Percentiles rank a stretch among this genome's conserved stretches.
Evolutionary conservation across 2,113 vertebrate genomes (phyloP).

Genomic region (Penelope pileata): DNA sequence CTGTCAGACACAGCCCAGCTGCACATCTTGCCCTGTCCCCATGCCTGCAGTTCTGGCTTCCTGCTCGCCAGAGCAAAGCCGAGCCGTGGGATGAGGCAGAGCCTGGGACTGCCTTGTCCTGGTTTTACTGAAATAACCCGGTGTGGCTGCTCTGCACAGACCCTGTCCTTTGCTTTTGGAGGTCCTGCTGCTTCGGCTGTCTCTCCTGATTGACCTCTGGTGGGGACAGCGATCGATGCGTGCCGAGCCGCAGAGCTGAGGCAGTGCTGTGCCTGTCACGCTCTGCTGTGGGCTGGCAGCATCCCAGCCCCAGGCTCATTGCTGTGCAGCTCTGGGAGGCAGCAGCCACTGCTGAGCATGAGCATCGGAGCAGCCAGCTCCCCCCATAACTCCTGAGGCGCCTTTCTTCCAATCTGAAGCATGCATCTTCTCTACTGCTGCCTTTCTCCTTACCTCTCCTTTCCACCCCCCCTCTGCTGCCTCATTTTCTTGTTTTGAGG

Average conservation of each 20-base stretch:
- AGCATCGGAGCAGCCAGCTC: background rate
- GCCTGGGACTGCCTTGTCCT: fast-evolving
- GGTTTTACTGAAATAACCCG: background rate
- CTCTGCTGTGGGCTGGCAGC: constrained; percentile 11
- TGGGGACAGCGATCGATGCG: background rate
- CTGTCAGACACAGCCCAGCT: background rate
- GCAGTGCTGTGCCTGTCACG: background rate
- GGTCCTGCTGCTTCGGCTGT: background rate
- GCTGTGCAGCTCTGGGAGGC: constrained; percentile 57
- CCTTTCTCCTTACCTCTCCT: background rate
- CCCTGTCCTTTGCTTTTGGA: background rate
- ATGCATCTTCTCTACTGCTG: background rate
- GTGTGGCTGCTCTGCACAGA: background rate
- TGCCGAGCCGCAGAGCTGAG: background rate
- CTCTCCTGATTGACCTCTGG: background rate
- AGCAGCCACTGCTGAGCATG: background rate
- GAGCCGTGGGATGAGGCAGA: background rate
- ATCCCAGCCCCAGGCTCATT: constrained; percentile 10
- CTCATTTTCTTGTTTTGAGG: background rate
- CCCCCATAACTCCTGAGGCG: background rate
- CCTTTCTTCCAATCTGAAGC: background rate
- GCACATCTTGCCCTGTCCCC: background rate
- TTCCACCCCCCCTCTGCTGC: background rate
- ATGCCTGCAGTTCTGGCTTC: background rate
- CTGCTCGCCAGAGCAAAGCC: fast-evolving